phyloP scores from a whole-genome alignment of 2,797 vertebrate genomes.

The Anomalospiza imberbis region DNA sequence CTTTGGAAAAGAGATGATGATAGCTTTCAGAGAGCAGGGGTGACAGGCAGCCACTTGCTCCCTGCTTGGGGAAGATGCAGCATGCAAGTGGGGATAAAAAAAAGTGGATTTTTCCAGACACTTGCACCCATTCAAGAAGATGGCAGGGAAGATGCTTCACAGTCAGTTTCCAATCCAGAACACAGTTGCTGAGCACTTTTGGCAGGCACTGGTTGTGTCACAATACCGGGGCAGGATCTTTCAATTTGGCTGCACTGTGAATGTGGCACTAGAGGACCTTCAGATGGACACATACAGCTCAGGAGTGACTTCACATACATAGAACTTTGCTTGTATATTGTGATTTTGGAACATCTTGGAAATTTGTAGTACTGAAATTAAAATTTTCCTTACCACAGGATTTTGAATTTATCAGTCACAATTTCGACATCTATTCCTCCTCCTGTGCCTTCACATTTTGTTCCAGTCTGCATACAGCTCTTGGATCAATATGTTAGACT shows the following conservation, averaged over 20 bases:
- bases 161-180: slow-evolving; percentile 23
- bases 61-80: background rate
- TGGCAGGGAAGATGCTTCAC: background rate
- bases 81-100: background rate
- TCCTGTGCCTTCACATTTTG: background rate
- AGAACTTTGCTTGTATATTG: background rate
- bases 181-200: slow-evolving; percentile 36
- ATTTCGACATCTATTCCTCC: background rate
- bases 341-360: background rate
- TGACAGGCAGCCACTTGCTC: background rate
- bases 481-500: background rate
- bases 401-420: background rate
- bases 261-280: fast-evolving
- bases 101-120: background rate
- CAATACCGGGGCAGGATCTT: background rate
- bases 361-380: background rate
- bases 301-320: background rate
- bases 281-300: background rate
- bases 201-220: background rate
- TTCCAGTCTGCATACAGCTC: background rate
- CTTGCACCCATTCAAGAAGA: background rate
- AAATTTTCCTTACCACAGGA: background rate
- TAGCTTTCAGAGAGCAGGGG: background rate
- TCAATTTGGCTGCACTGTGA: background rate
- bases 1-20: background rate